Base-by-base conservation (phyloP, 2,113 vertebrate species). In the Aptenodytes patagonicus region DNA sequence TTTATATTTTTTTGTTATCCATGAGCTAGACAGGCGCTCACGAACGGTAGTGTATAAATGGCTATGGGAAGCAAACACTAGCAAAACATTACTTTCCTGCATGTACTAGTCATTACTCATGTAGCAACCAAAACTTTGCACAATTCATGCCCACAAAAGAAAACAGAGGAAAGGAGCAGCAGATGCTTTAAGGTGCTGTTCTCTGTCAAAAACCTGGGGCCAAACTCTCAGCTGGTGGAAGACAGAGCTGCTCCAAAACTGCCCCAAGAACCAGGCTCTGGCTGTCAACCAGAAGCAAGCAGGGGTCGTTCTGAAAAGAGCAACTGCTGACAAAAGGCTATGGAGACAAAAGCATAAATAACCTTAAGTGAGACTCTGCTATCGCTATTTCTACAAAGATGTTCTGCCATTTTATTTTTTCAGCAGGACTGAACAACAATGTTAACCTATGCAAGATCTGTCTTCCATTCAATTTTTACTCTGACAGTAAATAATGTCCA, bases 21-120 rank as follows among this genome's bases (percentile, higher is more conserved):
- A 28, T 31, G 29, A 81, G 13, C 17, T 29, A 52, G 31, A 44
- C 2, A 68, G 36, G 61, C 2, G 2, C 4, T 87, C 29, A 77
- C 0, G 0, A 90, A 70, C 0, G 1, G 29, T 17, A n/a, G 13
- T 1, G 0, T 31, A 73, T 11, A 93, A 90, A 66, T 9, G 6
- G 5, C 5, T 12, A 24, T 6, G 26, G 26, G 15, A 93, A 64
- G 29, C 3, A 87, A 89, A 44, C 21, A n/a, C 8, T 42, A 31
- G 15, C 12, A 79, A 81, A 80, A 75, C 11, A 34, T 38, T 25
- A 29, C 10, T 12, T 77, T 44, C 17, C 52, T 72, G 68, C 19
- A 52, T 1, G 8, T 13, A 49, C 17, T 31, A 28, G 22, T 40
- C 26, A 52, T 65, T 65, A 64, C 25, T 84, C 9, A 28, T 17